These are phyloP conservation scores for Clivina fossor DNA, from an alignment of 2,888 invertebrate species.

Conservation along the genomic window DNA sequence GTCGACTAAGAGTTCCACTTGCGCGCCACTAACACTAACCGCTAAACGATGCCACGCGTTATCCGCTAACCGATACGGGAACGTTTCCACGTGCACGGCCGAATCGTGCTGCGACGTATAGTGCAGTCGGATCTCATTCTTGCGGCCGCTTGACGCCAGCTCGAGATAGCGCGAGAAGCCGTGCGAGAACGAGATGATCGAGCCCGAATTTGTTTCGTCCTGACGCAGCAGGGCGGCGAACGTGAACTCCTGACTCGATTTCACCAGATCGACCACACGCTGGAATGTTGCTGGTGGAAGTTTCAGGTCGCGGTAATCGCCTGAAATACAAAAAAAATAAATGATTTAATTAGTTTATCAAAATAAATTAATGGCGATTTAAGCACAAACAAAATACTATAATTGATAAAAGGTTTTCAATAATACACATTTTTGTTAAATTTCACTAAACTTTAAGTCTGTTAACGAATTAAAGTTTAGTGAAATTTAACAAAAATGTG, in stretches of 20 bases:
- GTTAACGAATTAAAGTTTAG: too few species aligned
- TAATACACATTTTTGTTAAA: too few species aligned
- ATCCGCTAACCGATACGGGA: slow-evolving; percentile 85
- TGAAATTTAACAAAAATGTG: too few species aligned
- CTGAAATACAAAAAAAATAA: slow-evolving; percentile 51
- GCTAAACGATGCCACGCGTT: slow-evolving; percentile 86
- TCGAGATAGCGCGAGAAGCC: slow-evolving; percentile 85
- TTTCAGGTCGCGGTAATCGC: slow-evolving; percentile 72
- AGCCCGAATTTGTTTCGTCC: slow-evolving; percentile 79
- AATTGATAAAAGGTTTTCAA: too few species aligned
- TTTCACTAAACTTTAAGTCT: too few species aligned
- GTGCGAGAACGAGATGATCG: slow-evolving; percentile 80
- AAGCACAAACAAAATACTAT: too few species aligned
- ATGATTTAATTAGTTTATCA: background rate
- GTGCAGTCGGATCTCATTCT: slow-evolving; percentile 83
- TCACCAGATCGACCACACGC: slow-evolving; percentile 68
- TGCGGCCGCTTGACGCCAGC: slow-evolving; percentile 86
- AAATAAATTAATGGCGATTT: too few species aligned
- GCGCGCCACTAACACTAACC: slow-evolving; percentile 79
- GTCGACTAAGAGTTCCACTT: slow-evolving; percentile 82
- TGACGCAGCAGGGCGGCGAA: slow-evolving; percentile 76
- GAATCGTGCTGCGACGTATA: slow-evolving; percentile 71
- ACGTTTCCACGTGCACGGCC: slow-evolving; percentile 76
- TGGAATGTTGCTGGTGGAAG: slow-evolving; percentile 69
- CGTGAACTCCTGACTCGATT: slow-evolving; percentile 77